These are phyloP conservation scores for Lysandra bellargus DNA, from an alignment of 2,888 invertebrate species.

Conservation along the genomic window DNA sequence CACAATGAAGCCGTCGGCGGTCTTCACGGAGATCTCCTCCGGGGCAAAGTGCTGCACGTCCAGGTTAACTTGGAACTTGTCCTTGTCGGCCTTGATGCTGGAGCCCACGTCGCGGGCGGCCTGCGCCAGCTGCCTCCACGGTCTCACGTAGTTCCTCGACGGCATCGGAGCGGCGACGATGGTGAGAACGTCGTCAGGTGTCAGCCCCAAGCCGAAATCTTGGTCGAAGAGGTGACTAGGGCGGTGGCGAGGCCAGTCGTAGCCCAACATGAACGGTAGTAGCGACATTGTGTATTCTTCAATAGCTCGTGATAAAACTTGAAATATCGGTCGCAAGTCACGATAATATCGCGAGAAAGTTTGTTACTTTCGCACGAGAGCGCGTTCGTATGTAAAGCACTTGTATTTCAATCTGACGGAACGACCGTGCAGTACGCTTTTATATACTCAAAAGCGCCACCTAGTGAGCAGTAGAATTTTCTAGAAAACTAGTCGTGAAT, in stretches of 20 bases:
- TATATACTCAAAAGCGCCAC: conserved; percentile 55
- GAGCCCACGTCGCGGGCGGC: conserved; percentile 70
- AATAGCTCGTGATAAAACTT: neutral
- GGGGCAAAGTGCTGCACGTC: conserved; percentile 88
- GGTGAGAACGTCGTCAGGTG: conserved; percentile 61
- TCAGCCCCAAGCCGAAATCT: conserved; percentile 62
- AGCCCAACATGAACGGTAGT: conserved; percentile 52
- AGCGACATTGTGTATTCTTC: conserved; percentile 52
- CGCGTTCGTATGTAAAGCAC: conserved; percentile 39
- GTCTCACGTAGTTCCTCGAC: conserved; percentile 55
- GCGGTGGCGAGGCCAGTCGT: conserved; percentile 46
- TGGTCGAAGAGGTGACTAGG: conserved; percentile 61
- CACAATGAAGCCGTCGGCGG: conserved; percentile 83
- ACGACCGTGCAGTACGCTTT: conserved; percentile 34
- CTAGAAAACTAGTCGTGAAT: conserved; percentile 36
- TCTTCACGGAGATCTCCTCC: conserved; percentile 87
- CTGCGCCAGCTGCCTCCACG: conserved; percentile 63
- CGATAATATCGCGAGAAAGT: neutral
- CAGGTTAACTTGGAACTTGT: conserved; percentile 83
- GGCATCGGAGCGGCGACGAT: conserved; percentile 50
- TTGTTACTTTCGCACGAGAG: neutral
- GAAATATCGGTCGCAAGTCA: neutral
- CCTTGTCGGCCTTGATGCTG: conserved; percentile 76
- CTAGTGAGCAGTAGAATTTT: conserved; percentile 53
- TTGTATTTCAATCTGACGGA: conserved; percentile 45